Base-by-base conservation (phyloP, 1,140 invertebrate genomes). In the Coboldia fuscipes region DNA sequence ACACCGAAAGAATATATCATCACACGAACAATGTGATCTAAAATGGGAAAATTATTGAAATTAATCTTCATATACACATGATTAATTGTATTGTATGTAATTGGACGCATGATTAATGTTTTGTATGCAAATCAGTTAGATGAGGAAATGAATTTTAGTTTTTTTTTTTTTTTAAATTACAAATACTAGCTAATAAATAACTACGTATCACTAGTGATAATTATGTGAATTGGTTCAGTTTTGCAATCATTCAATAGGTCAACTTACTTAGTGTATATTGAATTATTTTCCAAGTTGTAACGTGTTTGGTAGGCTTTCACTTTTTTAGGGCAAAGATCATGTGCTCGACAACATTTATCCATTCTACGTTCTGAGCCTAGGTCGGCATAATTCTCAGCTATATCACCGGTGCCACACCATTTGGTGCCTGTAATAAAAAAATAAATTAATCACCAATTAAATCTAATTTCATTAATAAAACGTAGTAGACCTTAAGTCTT, bases 381-480 rank as follows among this genome's bases (percentile, higher is more conserved):
- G 51, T 88, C 80, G 50, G 75, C 75, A 54, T 85, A 86, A 42
- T 68, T 67, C n/a, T 64, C 58, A 1, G 83, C 82, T 35, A 85
- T 70, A 47, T 86, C 81, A 1, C 81, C 81, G 0, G 75, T 72
- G 2, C 83, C 83, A 46, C 83, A 88, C 83, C 82, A 86, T 55
- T 85, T 85, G 27, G 81, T 86, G 27, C 81, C 81, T 86, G 43
- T 3, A 58, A 61, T 28, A 31, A 39, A 35, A 34, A 24, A 26
- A 40, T n/a, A 18, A 33, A 13, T 15, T 18, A 28, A 26, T 26
- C 12, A 39, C 3, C 35, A 33, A 34, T 28, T 23, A 20, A 27
- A 7, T 31, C n/a, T n/a, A n/a, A n/a, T 12, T 2, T 24, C 5
- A 23, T n/a, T 13, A 33, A 22, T 21, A 13, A 33, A 23, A 7